Percentiles rank a stretch among this genome's conserved stretches.
Evolutionary conservation across 1,140 invertebrate genomes (phyloP).

Genomic region (Frieseomelitta varia): DNA sequence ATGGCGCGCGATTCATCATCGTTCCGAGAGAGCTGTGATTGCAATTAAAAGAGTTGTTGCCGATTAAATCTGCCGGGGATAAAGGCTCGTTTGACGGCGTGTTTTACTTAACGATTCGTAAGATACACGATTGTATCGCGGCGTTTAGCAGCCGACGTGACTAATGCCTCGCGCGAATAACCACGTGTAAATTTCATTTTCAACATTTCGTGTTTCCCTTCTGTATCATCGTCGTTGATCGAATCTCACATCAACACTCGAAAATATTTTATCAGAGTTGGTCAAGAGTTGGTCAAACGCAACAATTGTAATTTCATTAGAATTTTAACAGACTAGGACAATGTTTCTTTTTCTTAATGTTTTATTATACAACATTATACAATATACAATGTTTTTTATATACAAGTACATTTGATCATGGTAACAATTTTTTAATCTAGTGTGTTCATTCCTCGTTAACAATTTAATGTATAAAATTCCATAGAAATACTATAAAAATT

Average conservation of each 20-base stretch:
- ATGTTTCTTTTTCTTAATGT: no score
- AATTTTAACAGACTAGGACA: no score
- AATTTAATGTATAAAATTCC: no score
- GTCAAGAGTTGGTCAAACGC: no score
- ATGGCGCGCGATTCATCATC: neutral
- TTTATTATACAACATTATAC: no score
- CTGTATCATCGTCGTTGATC: neutral
- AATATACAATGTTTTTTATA: no score
- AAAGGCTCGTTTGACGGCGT: constrained; percentile 10
- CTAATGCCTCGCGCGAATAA: neutral
- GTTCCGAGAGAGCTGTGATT: neutral
- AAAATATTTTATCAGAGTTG: neutral
- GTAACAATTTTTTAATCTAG: no score
- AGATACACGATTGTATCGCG: neutral
- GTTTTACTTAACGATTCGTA: constrained; percentile 26
- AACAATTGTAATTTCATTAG: neutral
- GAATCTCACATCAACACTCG: neutral
- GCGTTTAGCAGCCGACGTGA: constrained; percentile 1
- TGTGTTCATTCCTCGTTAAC: no score
- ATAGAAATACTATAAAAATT: no score
- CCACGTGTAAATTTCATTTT: neutral
- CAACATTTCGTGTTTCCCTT: neutral
- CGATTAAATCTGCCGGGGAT: constrained; percentile 17
- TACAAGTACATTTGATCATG: no score
- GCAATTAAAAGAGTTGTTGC: neutral